Conservation (phyloP, 2,113 vertebrate genomes). For the Leptodactylus fuscus region DNA sequence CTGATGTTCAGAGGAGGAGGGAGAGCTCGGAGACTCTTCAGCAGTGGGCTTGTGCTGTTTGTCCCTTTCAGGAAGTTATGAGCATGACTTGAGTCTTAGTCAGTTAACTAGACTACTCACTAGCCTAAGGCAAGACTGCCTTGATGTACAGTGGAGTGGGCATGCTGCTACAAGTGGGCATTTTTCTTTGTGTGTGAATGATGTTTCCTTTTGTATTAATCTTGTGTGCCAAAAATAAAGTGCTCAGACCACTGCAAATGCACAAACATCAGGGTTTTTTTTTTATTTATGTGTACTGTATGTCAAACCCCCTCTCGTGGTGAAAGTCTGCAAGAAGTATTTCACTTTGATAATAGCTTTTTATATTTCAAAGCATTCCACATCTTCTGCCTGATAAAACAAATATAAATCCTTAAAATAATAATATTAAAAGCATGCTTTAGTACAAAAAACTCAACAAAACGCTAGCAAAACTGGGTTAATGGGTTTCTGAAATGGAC, state of each 20-base stretch:
- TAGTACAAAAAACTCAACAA: slow-evolving; percentile 6
- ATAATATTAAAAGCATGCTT: neutral
- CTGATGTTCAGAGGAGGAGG: slow-evolving; percentile 31
- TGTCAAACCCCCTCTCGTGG: slow-evolving; percentile 44
- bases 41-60: slow-evolving; percentile 18
- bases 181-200: slow-evolving; percentile 20
- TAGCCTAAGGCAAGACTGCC: slow-evolving; percentile 40
- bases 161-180: slow-evolving; percentile 49
- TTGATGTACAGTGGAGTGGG: slow-evolving; percentile 32
- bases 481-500: neutral
- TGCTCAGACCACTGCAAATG: slow-evolving; percentile 24
- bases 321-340: slow-evolving; percentile 9
- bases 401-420: slow-evolving; percentile 4
- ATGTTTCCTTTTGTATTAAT: slow-evolving; percentile 46
- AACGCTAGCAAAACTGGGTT: neutral
- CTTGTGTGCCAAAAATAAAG: slow-evolving; percentile 44
- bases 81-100: slow-evolving; percentile 25
- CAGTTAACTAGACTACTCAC: slow-evolving; percentile 8
- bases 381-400: slow-evolving; percentile 6
- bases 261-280: slow-evolving; percentile 25
- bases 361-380: neutral
- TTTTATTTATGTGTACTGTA: neutral
- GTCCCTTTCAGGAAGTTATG: slow-evolving; percentile 38
- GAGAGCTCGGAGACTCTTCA: neutral
- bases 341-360: neutral